Base-by-base conservation (phyloP, 1,140 invertebrate species). In the Diorhabda carinulata region DNA sequence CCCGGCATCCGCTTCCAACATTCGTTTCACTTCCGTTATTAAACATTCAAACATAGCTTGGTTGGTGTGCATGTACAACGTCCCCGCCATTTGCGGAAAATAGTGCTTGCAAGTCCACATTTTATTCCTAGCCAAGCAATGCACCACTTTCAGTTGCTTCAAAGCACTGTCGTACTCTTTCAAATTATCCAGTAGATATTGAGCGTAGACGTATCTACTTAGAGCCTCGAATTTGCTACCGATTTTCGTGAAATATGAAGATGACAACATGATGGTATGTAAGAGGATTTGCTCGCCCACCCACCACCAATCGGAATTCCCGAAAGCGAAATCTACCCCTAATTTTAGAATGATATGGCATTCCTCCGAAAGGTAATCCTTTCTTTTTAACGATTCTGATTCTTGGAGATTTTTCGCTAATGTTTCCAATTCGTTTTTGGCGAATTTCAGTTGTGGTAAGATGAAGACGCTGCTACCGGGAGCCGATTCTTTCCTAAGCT, bases 231-330 rank as follows among this genome's bases (percentile, higher is more conserved):
- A 82, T 52, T 81, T 75, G 4, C 79, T 78, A 4, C 83, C 81
- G 10, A 85, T 82, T 2, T 80, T 56, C 47, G 6, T 4, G 8
- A 82, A 52, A 64, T 84, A 83, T 4, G 80, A 75, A 47, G 80
- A 80, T 0, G 80, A 78, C 2, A 83, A 79, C 6, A 78, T 77
- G 3, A 87, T 78, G 0, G 82, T 70, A 4, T 80, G 81, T 40
- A 83, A 72, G 43, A 85, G 84, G 8, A 88, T 79, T 52, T 83
- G 83, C 62, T 88, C 84, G 3, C 85, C 84, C 2, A 88, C 70
- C 87, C 87, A 88, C 72, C 84, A 81, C 77, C 86, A 87, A 43
- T 85, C 84, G 70, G 82, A 82, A 42, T 79, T 78, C 57, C 79
- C 78, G 47, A 83, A 82, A 63, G 83, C 78, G 69, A 85, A 87